A percentile compares a stretch with the other conserved stretches of the same genome.
Evolutionary conservation across 2,797 vertebrate species (phyloP).

Genomic region (Monodelphis domestica): DNA sequence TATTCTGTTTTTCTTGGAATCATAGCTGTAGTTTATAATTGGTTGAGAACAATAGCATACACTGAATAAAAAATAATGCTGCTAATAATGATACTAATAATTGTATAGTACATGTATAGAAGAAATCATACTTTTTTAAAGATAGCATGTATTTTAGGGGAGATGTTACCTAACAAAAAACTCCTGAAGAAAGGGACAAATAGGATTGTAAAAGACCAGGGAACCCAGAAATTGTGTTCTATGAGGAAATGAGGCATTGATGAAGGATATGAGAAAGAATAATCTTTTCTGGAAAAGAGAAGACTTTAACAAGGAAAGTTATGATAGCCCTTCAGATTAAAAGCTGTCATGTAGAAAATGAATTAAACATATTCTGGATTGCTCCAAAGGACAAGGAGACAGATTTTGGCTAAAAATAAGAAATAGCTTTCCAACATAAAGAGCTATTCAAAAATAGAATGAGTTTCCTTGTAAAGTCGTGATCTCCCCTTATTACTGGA

Average conservation of each 20-base stretch:
- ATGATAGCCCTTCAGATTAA: neutral
- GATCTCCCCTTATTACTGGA: neutral
- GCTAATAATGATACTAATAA: neutral
- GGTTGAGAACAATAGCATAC: neutral
- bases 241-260: neutral
- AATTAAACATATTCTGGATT: conserved; percentile 17
- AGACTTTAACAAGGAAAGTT: neutral
- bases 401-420: conserved; percentile 21
- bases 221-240: neutral
- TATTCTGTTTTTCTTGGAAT: neutral
- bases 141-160: neutral
- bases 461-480: neutral
- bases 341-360: neutral
- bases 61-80: conserved; percentile 19
- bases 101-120: neutral
- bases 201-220: neutral
- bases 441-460: neutral
- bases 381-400: neutral
- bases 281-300: conserved; percentile 14
- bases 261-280: neutral
- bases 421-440: neutral
- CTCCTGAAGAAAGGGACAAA: neutral
- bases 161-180: conserved; percentile 9
- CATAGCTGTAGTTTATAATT: conserved; percentile 37
- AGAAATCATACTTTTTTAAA: conserved; percentile 23